A percentile compares a stretch with the other conserved stretches of the same genome.
Evolutionary conservation across 2,797 vertebrate species (phyloP).

Genomic region (Paramormyrops hopkinsi): DNA sequence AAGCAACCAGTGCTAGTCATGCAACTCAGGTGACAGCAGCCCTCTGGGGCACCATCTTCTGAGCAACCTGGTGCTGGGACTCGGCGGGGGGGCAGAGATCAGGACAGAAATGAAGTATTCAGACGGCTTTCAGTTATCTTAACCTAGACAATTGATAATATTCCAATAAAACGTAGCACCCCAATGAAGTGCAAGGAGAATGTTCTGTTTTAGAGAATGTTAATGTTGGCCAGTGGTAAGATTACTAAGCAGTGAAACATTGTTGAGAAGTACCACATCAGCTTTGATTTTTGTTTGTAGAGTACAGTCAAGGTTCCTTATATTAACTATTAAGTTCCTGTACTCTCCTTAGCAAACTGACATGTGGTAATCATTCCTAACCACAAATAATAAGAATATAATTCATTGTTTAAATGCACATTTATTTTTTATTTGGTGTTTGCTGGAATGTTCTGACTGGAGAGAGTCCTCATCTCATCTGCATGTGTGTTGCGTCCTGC

Average conservation of each 20-base stretch:
- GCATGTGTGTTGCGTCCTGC: neutral
- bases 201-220: neutral
- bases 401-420: neutral
- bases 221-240: neutral
- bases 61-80: neutral
- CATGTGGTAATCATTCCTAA: slow-evolving; percentile 10
- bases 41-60: neutral
- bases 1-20: neutral
- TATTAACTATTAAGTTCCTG: neutral
- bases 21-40: neutral
- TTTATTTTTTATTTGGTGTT: neutral
- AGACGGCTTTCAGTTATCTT: neutral
- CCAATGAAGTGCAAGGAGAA: neutral
- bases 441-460: neutral
- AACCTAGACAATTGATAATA: neutral
- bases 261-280: neutral
- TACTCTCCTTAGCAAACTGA: neutral
- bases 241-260: neutral
- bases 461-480: neutral
- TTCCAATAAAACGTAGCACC: neutral
- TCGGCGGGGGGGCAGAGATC: neutral
- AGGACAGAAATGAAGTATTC: neutral
- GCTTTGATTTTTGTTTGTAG: neutral
- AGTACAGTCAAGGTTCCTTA: neutral
- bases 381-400: neutral